Percentiles rank a stretch among this genome's conserved stretches.
Evolutionary conservation across 2,888 invertebrate species (phyloP).

Genomic region (Tachina grossa): DNA sequence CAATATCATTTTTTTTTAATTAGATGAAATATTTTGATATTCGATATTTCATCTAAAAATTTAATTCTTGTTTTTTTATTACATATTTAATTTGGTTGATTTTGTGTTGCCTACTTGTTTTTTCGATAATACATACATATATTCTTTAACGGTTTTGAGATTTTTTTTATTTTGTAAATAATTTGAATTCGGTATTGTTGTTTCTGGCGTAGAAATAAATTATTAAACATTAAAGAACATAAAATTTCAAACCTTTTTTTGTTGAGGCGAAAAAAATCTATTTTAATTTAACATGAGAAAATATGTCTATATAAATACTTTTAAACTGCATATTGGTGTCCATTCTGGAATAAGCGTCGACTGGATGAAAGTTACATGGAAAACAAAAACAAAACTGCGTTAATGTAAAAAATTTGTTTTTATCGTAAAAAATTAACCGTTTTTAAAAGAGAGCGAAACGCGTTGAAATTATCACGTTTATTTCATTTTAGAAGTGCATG

Average conservation of each 20-base stretch:
- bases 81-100: conserved; percentile 40
- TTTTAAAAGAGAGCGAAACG: no score
- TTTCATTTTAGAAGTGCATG: no score
- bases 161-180: background rate
- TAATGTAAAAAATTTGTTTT: no score
- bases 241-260: background rate
- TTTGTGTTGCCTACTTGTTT: conserved; percentile 15
- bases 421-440: no score
- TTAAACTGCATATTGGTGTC: background rate
- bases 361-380: no score
- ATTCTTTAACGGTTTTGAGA: conserved; percentile 20
- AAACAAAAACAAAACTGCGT: no score
- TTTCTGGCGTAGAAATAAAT: background rate
- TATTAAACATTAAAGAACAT: background rate
- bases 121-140: conserved; percentile 45
- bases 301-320: background rate
- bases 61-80: conserved; percentile 36
- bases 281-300: background rate
- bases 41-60: conserved; percentile 64
- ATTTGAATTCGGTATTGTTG: background rate
- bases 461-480: no score
- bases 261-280: background rate
- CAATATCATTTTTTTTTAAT: conserved; percentile 37
- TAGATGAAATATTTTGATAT: conserved; percentile 60
- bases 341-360: no score